Conservation (phyloP, 1,140 invertebrate genomes). For the Drosophila oshimai region DNA sequence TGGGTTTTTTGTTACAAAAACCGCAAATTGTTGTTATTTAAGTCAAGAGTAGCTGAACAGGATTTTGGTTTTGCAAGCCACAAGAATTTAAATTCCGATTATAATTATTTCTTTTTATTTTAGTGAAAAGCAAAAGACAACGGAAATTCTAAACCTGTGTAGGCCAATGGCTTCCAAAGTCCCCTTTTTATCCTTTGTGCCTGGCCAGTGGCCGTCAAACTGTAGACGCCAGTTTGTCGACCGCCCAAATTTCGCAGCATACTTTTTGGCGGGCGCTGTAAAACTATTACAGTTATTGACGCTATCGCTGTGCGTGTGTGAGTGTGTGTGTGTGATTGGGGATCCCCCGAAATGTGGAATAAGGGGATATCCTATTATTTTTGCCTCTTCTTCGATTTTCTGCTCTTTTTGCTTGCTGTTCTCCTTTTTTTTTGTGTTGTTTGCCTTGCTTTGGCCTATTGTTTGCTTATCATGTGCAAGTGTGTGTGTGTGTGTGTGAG, state of each 20-base stretch:
- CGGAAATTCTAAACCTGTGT: slow-evolving; percentile 24
- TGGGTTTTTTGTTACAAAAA: neutral
- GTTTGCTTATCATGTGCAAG: slow-evolving; percentile 51
- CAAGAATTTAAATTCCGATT: neutral
- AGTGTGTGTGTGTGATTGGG: neutral
- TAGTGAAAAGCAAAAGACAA: slow-evolving; percentile 8
- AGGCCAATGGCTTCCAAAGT: slow-evolving; percentile 19
- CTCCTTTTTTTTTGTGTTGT: slow-evolving; percentile 20
- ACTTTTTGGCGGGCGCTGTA: slow-evolving; percentile 67
- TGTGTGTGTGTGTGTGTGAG: slow-evolving; percentile 17
- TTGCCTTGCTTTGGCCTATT: slow-evolving; percentile 61
- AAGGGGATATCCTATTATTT: neutral
- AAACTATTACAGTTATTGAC: slow-evolving; percentile 63
- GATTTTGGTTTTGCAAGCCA: neutral
- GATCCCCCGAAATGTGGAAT: slow-evolving; percentile 9
- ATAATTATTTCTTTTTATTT: neutral
- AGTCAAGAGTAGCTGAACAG: neutral
- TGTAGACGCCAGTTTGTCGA: slow-evolving; percentile 67
- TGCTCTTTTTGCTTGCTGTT: slow-evolving; percentile 8
- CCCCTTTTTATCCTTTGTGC: neutral
- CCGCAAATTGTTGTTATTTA: neutral
- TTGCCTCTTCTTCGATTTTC: slow-evolving; percentile 1
- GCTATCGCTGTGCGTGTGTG: neutral
- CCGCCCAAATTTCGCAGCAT: slow-evolving; percentile 66
- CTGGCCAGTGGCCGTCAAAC: slow-evolving; percentile 41